phyloP scores from a whole-genome alignment of 2,113 vertebrate species.

The Dicrurus megarhynchus region DNA sequence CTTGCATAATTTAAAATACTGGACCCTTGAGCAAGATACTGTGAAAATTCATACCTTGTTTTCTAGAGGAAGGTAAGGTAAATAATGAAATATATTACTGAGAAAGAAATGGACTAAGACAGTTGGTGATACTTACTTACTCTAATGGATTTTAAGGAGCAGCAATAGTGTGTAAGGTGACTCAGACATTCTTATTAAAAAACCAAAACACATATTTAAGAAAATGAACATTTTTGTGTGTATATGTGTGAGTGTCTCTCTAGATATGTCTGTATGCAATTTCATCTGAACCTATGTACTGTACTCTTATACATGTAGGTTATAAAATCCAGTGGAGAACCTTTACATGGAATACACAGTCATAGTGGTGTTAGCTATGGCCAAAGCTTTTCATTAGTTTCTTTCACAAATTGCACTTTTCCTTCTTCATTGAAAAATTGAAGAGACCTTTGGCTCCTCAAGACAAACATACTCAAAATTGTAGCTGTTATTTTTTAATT shows the following conservation, averaged over 20 bases:
- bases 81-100: neutral
- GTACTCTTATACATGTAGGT: neutral
- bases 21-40: neutral
- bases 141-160: neutral
- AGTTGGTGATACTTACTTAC: neutral
- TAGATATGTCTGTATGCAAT: neutral
- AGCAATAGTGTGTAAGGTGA: neutral
- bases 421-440: neutral
- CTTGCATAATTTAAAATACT: neutral
- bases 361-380: neutral
- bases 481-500: neutral
- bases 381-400: neutral
- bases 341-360: neutral
- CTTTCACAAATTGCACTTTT: neutral
- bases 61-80: neutral
- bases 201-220: neutral
- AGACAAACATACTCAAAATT: neutral
- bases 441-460: neutral
- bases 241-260: rapidly evolving
- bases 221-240: neutral
- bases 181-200: neutral
- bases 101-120: neutral
- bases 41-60: neutral
- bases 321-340: neutral
- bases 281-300: neutral